These are phyloP conservation scores for Tenodera sinensis DNA, from an alignment of 2,888 invertebrate genomes.

Conservation along the genomic window DNA sequence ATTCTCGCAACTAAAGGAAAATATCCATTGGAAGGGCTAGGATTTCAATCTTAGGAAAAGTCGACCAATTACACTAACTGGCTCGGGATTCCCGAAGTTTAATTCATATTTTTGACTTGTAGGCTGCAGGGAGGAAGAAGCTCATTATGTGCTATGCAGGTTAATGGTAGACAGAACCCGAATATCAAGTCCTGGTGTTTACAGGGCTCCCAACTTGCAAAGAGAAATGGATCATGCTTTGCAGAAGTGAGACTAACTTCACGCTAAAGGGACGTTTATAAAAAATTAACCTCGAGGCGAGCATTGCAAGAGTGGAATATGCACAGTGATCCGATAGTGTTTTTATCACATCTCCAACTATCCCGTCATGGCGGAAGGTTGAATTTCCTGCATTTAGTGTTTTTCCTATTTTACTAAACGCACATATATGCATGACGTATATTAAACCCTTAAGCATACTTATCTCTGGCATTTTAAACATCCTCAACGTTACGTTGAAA, in stretches of 20 bases:
- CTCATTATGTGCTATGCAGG: background rate
- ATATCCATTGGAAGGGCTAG: background rate
- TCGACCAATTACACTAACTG: constrained; percentile 13
- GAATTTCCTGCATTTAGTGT: too few relatives aligned
- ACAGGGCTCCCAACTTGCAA: background rate
- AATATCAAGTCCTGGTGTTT: too few relatives aligned
- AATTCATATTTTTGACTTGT: constrained; percentile 18
- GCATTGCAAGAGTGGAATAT: background rate
- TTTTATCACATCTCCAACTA: too few relatives aligned
- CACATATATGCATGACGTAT: too few relatives aligned
- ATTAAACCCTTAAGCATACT: too few relatives aligned
- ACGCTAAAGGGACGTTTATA: background rate
- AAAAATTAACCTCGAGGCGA: background rate
- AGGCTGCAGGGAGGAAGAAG: too few relatives aligned
- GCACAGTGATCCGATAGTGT: background rate
- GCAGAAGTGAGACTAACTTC: background rate
- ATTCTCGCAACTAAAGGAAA: constrained; percentile 2
- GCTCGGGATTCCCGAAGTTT: background rate
- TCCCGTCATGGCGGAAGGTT: too few relatives aligned
- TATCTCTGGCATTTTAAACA: too few relatives aligned
- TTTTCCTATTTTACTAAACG: too few relatives aligned
- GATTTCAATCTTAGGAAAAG: constrained; percentile 9
- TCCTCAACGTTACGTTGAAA: too few relatives aligned
- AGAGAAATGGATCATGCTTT: background rate
- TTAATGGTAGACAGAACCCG: background rate